Conservation (phyloP, 2,113 vertebrate species). For the Gymnarchus niloticus region DNA sequence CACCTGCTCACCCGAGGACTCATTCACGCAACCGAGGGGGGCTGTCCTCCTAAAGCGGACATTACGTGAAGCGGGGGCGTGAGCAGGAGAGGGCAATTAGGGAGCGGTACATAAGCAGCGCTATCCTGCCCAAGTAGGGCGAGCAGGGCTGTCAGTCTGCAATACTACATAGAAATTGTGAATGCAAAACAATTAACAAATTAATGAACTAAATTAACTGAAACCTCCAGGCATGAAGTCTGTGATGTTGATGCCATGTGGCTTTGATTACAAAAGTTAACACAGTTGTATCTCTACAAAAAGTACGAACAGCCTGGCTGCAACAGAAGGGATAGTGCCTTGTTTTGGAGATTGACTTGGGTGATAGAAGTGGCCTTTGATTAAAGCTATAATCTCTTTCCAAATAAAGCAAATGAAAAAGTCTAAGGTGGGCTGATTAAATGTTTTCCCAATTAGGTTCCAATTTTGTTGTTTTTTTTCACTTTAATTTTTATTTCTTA, state of each 20-base stretch:
- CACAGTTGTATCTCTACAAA: slow-evolving; percentile 19
- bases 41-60: slow-evolving; percentile 28
- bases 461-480: slow-evolving; percentile 19
- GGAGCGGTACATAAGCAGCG: background rate
- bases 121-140: slow-evolving; percentile 11
- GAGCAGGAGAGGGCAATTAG: slow-evolving; percentile 28
- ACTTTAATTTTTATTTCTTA: background rate
- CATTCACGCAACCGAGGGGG: background rate
- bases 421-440: slow-evolving; percentile 31
- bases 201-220: background rate
- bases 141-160: background rate
- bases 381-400: slow-evolving; percentile 32
- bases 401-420: slow-evolving; percentile 25
- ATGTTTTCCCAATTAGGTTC: slow-evolving; percentile 26
- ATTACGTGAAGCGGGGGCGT: slow-evolving; percentile 28
- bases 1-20: background rate
- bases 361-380: slow-evolving; percentile 47
- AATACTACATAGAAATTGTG: background rate
- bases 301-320: slow-evolving; percentile 30
- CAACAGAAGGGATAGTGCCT: slow-evolving; percentile 48
- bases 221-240: slow-evolving; percentile 39
- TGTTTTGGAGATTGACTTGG: slow-evolving; percentile 37
- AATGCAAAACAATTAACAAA: background rate
- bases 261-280: slow-evolving; percentile 15
- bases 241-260: slow-evolving; percentile 15